Conservation (phyloP, 2,888 invertebrate species). For the Molorchus minor region DNA sequence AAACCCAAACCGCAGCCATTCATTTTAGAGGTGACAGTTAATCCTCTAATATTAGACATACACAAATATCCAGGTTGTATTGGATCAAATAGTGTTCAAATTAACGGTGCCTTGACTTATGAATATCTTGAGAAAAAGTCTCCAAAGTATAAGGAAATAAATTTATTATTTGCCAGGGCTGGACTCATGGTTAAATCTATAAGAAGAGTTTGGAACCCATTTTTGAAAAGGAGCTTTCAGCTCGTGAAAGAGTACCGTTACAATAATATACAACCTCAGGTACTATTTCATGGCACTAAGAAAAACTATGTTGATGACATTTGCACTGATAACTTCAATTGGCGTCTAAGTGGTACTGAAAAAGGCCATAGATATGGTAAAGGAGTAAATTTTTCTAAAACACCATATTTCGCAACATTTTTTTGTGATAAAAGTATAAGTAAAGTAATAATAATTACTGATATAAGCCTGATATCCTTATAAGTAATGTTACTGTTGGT, state of each 20-base stretch:
- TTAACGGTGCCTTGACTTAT: neutral
- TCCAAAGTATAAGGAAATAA: neutral
- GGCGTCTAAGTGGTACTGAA: constrained; percentile 21
- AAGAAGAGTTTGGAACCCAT: neutral
- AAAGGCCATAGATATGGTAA: constrained; percentile 33
- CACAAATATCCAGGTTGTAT: neutral
- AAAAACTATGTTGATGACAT: constrained; percentile 22
- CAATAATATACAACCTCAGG: neutral
- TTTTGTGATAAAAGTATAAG: constrained; percentile 23
- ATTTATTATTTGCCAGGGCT: neutral
- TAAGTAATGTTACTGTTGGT: constrained; percentile 20
- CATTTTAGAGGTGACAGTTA: no score
- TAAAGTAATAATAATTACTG: constrained; percentile 35
- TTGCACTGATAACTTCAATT: constrained; percentile 29
- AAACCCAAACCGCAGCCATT: no score
- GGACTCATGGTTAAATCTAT: neutral
- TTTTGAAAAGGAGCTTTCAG: neutral
- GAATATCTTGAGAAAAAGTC: neutral
- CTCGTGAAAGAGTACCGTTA: neutral
- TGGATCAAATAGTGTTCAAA: neutral
- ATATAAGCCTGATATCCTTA: constrained; percentile 34
- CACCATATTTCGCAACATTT: constrained; percentile 36
- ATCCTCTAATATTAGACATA: neutral
- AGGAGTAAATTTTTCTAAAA: constrained; percentile 37
- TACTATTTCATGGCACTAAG: constrained; percentile 35